phyloP scores from a whole-genome alignment of 2,113 vertebrate species.

The Setophaga kirtlandii region DNA sequence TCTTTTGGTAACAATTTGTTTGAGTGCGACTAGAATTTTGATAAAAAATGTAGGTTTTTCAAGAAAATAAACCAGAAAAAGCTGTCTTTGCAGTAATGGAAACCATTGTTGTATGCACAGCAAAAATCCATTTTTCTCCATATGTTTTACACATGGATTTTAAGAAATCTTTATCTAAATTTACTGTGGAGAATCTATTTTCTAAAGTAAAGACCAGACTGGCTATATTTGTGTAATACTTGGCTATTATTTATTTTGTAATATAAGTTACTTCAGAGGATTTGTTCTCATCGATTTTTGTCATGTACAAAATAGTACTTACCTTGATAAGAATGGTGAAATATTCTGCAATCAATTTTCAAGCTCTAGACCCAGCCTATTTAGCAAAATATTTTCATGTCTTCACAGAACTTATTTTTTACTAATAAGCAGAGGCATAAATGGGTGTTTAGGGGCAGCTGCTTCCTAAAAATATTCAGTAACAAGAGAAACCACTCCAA shows the following conservation, averaged over 20 bases:
- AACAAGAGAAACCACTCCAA: neutral
- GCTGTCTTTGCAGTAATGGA: neutral
- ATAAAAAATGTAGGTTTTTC: neutral
- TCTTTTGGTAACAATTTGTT: neutral
- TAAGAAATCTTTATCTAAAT: neutral
- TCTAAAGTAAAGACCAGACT: neutral
- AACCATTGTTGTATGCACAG: neutral
- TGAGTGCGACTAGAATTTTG: neutral
- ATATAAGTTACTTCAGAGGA: neutral
- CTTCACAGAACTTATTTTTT: neutral
- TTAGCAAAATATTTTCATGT: neutral
- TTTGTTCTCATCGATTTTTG: neutral
- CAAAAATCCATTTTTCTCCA: neutral
- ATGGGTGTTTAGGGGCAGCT: neutral
- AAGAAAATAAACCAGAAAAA: neutral
- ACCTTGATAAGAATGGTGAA: neutral
- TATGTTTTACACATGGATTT: neutral
- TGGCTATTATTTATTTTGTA: neutral
- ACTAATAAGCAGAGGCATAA: neutral
- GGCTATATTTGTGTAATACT: neutral
- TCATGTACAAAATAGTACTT: neutral
- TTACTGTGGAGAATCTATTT: neutral
- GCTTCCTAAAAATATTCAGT: neutral
- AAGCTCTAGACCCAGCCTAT: neutral
- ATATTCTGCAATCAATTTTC: neutral